phyloP scores from a whole-genome alignment of 2,113 vertebrate genomes.

The Mustelus asterias region DNA sequence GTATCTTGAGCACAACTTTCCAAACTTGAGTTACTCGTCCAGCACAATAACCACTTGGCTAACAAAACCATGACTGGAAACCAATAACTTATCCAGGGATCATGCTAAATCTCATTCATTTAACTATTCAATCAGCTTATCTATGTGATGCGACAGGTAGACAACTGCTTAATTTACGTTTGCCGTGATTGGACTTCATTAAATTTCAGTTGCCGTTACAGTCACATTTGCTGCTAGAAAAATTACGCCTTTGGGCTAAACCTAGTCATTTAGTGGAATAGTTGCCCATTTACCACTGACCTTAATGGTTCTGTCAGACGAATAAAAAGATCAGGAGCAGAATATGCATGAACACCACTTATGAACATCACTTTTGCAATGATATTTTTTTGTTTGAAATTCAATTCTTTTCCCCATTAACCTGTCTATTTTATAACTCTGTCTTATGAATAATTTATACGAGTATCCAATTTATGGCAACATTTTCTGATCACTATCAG shows the following conservation, averaged over 20 bases:
- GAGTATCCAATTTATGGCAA: constrained; percentile 25
- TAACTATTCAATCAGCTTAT: constrained; percentile 11
- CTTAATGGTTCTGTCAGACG: not conserved
- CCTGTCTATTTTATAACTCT: not conserved
- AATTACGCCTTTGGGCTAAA: not conserved
- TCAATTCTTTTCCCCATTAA: constrained; percentile 28
- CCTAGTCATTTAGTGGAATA: not conserved
- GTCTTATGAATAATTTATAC: not conserved
- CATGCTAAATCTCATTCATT: not conserved
- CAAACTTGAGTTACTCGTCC: not conserved
- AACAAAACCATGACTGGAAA: not conserved
- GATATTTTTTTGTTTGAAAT: constrained; percentile 5
- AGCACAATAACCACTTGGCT: not conserved
- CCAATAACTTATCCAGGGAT: not conserved
- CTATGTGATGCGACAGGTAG: not conserved
- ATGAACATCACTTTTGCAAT: not conserved
- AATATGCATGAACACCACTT: constrained; percentile 3
- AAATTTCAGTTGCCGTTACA: not conserved
- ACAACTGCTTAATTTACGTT: constrained; percentile 9
- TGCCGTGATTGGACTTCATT: not conserved
- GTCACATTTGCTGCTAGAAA: not conserved
- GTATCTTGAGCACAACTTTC: not conserved
- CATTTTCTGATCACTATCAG: not conserved
- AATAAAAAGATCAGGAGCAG: constrained; percentile 5
- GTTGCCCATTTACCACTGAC: constrained; percentile 25